Evolutionary conservation across 2,888 invertebrate genomes (phyloP).

Genomic region (Podabrus alpinus): DNA sequence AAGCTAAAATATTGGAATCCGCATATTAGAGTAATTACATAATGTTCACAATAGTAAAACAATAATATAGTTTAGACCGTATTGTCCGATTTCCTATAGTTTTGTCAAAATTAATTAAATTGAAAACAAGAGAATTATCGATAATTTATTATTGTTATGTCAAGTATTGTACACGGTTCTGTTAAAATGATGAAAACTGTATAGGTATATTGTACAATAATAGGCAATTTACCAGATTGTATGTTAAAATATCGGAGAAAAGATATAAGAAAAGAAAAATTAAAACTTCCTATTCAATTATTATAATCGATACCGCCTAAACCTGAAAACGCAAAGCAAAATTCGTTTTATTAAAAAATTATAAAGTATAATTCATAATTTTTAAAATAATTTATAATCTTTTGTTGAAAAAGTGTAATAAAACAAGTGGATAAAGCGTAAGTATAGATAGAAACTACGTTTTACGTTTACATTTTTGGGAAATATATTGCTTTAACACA

Average conservation of each 20-base stretch:
- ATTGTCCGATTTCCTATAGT: not conserved
- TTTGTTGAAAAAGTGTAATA: slow-evolving; percentile 11
- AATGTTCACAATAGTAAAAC: not conserved
- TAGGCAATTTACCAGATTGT: not conserved
- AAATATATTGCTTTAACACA: slow-evolving; percentile 16
- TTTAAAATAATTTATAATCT: slow-evolving; percentile 1
- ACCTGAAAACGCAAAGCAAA: not conserved
- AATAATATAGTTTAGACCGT: not conserved
- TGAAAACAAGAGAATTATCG: not conserved
- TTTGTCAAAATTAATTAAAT: not conserved
- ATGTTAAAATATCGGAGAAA: not conserved
- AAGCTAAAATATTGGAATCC: not conserved
- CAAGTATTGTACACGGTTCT: too few species aligned
- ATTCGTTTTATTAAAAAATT: not conserved
- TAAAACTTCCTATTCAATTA: not conserved
- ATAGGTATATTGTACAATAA: not conserved
- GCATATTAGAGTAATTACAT: not conserved
- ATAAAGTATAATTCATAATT: slow-evolving; percentile 8
- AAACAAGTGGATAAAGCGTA: slow-evolving; percentile 5
- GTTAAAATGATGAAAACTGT: not conserved
- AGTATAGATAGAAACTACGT: slow-evolving; percentile 8
- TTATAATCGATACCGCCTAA: not conserved
- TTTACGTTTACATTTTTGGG: slow-evolving; percentile 9
- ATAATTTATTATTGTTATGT: too few species aligned
- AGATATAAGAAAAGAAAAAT: not conserved